Percentiles rank a stretch among this genome's conserved stretches.
Conservation (phyloP, 2,113 vertebrate genomes). For the Lucifuga dentata region DNA sequence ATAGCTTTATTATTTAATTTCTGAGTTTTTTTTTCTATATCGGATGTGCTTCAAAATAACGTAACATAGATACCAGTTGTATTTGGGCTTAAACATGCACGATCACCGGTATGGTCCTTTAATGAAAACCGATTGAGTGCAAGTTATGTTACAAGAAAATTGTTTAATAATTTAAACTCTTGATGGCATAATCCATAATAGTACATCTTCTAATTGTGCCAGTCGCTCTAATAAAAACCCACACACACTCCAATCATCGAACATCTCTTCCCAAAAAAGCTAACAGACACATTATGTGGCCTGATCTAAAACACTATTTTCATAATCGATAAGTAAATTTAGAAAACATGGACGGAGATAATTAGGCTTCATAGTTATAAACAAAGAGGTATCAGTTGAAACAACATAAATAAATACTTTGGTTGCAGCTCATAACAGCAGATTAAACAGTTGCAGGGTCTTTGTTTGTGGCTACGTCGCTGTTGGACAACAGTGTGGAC, state of each 20-base stretch:
- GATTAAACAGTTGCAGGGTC: slow-evolving; percentile 51
- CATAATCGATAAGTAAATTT: neutral
- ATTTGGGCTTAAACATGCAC: no score
- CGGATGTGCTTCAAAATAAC: no score
- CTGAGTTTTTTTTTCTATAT: no score
- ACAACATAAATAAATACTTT: slow-evolving; percentile 47
- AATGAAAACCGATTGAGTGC: neutral
- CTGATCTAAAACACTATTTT: neutral
- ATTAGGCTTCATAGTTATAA: neutral
- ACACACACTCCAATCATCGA: neutral
- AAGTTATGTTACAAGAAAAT: slow-evolving; percentile 17
- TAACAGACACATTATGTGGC: neutral
- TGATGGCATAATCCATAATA: no score
- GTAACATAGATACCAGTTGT: no score
- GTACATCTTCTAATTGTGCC: no score
- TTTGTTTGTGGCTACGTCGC: slow-evolving; percentile 38
- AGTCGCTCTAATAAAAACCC: neutral
- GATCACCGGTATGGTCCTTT: no score
- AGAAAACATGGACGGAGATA: neutral
- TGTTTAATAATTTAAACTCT: slow-evolving; percentile 34
- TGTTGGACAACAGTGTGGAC: slow-evolving; percentile 52
- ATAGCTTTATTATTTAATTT: no score
- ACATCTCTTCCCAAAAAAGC: neutral
- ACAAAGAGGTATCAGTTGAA: neutral
- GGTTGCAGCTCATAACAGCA: neutral